These are phyloP conservation scores for Lasioglossum figueresi DNA, from an alignment of 2,888 invertebrate genomes.

Conservation along the genomic window DNA sequence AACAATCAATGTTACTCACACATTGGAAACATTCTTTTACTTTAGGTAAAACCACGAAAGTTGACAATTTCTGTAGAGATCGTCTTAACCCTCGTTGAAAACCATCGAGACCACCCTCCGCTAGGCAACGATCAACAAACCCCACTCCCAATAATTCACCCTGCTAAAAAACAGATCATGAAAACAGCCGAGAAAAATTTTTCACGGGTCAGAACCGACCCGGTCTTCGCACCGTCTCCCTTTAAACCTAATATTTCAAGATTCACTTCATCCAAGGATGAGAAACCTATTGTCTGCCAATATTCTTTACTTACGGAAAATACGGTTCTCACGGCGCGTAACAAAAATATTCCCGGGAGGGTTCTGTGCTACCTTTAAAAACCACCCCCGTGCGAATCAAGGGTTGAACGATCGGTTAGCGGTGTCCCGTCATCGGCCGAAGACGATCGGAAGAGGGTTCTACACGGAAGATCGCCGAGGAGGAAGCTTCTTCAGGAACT, in stretches of 20 bases:
- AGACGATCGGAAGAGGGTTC: constrained; percentile 68
- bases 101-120: not conserved
- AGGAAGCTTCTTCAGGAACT: constrained; percentile 32
- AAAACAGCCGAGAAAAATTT: not conserved
- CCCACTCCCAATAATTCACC: not conserved
- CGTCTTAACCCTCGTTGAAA: not conserved
- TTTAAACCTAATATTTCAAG: not conserved
- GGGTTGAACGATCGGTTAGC: constrained; percentile 17
- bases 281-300: not conserved
- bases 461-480: constrained; percentile 72
- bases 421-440: constrained; percentile 63
- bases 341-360: not conserved
- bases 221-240: not conserved
- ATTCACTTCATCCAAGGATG: not conserved
- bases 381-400: not conserved
- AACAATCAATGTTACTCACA: not conserved
- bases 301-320: not conserved
- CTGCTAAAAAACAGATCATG: not conserved
- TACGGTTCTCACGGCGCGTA: not conserved
- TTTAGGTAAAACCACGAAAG: not conserved
- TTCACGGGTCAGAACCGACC: not conserved
- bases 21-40: not conserved
- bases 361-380: not conserved
- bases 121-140: not conserved
- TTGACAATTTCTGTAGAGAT: not conserved